Conservation (phyloP, 2,888 invertebrate genomes). For the Theretra japonica region DNA sequence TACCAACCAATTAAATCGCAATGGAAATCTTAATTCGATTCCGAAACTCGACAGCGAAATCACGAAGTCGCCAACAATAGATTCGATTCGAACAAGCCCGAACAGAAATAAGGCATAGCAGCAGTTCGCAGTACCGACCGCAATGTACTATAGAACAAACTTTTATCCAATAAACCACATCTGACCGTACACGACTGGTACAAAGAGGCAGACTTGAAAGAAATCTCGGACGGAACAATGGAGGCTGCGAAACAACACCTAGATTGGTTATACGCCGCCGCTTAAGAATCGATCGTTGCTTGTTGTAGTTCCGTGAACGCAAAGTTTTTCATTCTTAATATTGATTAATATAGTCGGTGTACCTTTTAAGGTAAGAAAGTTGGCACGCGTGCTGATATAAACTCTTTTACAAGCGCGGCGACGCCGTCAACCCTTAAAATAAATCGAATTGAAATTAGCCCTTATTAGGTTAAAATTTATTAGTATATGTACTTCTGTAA, state of each 20-base stretch:
- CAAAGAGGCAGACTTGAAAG: slow-evolving; percentile 38
- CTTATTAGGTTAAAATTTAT: too few species aligned
- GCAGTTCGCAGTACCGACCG: neutral
- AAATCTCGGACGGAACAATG: slow-evolving; percentile 49
- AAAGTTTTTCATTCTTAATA: neutral
- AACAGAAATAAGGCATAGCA: neutral
- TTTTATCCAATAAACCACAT: slow-evolving; percentile 33
- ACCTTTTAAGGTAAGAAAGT: too few species aligned
- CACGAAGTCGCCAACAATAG: slow-evolving; percentile 1
- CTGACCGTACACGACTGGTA: slow-evolving; percentile 31
- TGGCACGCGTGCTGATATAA: too few species aligned
- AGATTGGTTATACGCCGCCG: neutral
- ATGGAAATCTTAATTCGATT: slow-evolving; percentile 9
- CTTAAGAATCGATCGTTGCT: neutral
- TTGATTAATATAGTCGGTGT: too few species aligned
- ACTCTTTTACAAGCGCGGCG: too few species aligned
- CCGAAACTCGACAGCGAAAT: neutral
- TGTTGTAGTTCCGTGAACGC: neutral
- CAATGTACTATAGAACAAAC: slow-evolving; percentile 30
- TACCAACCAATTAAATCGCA: neutral
- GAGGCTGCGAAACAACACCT: slow-evolving; percentile 26
- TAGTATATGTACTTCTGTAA: too few species aligned
- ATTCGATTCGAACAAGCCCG: neutral
- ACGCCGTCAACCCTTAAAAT: too few species aligned
- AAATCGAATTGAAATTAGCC: too few species aligned